These are phyloP conservation scores for Crocidura indochinensis DNA, from an alignment of 2,797 vertebrate species.

Conservation along the genomic window DNA sequence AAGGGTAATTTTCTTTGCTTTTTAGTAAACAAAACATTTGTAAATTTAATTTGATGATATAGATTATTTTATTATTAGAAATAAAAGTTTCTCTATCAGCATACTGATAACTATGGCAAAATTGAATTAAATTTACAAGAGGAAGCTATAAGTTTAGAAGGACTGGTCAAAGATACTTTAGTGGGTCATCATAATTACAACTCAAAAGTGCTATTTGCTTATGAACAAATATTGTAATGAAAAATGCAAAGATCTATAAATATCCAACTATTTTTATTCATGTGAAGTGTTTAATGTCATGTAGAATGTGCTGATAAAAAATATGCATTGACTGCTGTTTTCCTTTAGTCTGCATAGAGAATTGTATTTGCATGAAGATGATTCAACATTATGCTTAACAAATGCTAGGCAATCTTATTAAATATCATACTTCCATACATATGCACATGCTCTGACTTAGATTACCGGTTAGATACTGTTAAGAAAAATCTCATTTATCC, in stretches of 20 bases:
- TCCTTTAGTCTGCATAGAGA: too few relatives aligned
- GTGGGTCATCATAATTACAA: not conserved
- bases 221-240: constrained; percentile 45
- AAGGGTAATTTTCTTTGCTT: not conserved
- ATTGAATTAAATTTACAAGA: constrained; percentile 45
- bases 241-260: constrained; percentile 48
- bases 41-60: constrained; percentile 5
- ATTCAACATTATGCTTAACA: too few relatives aligned
- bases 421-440: too few relatives aligned
- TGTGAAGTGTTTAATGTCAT: not conserved
- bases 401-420: too few relatives aligned
- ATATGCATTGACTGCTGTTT: not conserved
- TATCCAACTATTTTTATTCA: constrained; percentile 43
- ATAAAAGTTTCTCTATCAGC: not conserved
- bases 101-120: constrained; percentile 16
- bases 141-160: constrained; percentile 54
- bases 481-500: too few relatives aligned
- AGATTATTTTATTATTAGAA: constrained; percentile 38
- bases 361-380: too few relatives aligned
- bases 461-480: too few relatives aligned
- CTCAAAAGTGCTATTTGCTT: constrained; percentile 57
- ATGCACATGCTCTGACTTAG: too few relatives aligned
- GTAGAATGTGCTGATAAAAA: constrained; percentile 15
- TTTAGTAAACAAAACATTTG: constrained; percentile 7
- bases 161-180: constrained; percentile 2